Base-by-base conservation (phyloP, 1,140 invertebrate species). In the Sarcophaga peregrina region DNA sequence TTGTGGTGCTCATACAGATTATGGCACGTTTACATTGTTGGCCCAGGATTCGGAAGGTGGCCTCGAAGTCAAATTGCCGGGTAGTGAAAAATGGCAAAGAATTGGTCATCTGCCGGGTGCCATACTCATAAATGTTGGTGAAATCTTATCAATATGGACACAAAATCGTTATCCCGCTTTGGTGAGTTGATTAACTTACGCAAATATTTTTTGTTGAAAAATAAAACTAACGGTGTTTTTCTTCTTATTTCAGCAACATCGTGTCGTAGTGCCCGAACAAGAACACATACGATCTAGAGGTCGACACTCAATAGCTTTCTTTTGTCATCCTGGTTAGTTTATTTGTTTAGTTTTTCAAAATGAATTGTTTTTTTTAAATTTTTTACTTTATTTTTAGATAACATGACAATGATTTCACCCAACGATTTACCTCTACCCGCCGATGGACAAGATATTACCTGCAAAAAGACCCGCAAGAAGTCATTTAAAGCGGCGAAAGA, bases 21-120 rank as follows among this genome's bases (percentile, higher is more conserved):
- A 94, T 84, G 95, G 95, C 83, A 95, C 94, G 47, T 93, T 96
- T 87, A 96, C 95, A 46, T 90, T 96, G 75, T 90, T 95, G 47
- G 93, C 94, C 72, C 95, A 96, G 91, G 94, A 94, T 85, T 94
- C 93, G 80, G 94, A 94, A 85, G 93, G 90, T 25, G 90, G 90
- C 0, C 85, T 93, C 47, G 92, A 95, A 90, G 92, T 95, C 25
- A 93, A 94, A 86, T 89, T 93, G 80, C 92, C 93, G 10, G 91
- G 91, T 75, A 93, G 94, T 83, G 93, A 93, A 37, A 93, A 93
- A 84, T 97, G 95, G 95, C 91, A 94, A 84, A 92, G 93, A 46
- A 95, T 96, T 0, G 94, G 94, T 0, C 95, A 96, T 86, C 91
- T 97, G 47, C 95, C 95, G 0, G 95, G 94, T 48, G 94, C 95